A percentile compares a stretch with the other conserved stretches of the same genome.
phyloP scores from a whole-genome alignment of 1,140 invertebrate genomes.

The Eumeta japonica region DNA sequence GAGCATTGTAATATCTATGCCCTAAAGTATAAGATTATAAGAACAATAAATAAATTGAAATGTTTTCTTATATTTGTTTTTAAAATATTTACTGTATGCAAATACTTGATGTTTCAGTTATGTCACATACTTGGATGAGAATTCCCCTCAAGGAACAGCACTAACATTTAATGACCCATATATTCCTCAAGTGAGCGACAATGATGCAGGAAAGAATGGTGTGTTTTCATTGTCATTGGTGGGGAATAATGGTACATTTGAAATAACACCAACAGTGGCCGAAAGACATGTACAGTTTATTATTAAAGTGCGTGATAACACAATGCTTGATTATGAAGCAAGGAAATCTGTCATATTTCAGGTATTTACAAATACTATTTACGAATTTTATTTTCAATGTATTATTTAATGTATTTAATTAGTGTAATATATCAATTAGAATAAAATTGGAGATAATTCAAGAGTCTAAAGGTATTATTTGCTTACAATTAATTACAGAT shows the following conservation, averaged over 20 bases:
- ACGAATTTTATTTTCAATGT: too few relatives aligned
- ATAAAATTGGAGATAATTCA: too few relatives aligned
- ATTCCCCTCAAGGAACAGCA: slow-evolving; percentile 75
- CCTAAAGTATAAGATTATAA: too few relatives aligned
- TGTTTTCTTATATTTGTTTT: neutral
- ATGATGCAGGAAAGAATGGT: slow-evolving; percentile 78
- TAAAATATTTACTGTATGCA: slow-evolving; percentile 2
- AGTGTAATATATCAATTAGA: too few relatives aligned
- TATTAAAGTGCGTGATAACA: slow-evolving; percentile 80
- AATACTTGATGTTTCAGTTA: slow-evolving; percentile 60
- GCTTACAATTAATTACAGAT: slow-evolving; percentile 64
- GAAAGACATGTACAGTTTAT: slow-evolving; percentile 77
- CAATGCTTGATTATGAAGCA: slow-evolving; percentile 79
- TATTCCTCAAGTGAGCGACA: slow-evolving; percentile 70
- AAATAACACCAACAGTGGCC: slow-evolving; percentile 84
- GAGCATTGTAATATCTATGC: too few relatives aligned
- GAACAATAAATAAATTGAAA: too few relatives aligned
- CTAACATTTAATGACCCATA: slow-evolving; percentile 71
- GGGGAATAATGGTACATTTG: slow-evolving; percentile 84
- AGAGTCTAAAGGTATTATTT: too few relatives aligned
- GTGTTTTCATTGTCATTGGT: slow-evolving; percentile 77
- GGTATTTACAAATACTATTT: slow-evolving; percentile 49
- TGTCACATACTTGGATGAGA: slow-evolving; percentile 75
- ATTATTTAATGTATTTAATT: too few relatives aligned
- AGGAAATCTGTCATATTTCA: slow-evolving; percentile 70